phyloP scores from a whole-genome alignment of 2,797 vertebrate species.

The Halcyon chelicuti region DNA sequence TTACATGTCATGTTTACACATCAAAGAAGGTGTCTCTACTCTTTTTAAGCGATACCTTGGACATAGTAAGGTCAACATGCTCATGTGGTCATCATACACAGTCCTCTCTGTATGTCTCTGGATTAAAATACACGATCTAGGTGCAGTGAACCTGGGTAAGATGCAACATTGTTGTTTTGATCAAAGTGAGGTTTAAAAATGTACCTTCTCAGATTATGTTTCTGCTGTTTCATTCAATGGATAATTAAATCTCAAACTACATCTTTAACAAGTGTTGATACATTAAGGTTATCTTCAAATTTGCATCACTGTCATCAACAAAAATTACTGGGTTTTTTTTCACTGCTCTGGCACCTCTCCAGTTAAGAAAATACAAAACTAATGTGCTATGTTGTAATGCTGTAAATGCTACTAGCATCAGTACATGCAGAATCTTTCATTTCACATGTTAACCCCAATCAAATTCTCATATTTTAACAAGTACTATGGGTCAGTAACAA shows the following conservation, averaged over 20 bases:
- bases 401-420: background rate
- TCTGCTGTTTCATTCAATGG: background rate
- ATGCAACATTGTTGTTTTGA: background rate
- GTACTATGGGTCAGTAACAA: constrained; percentile 33
- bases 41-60: background rate
- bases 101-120: background rate
- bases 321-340: constrained; percentile 1
- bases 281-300: background rate
- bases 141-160: background rate
- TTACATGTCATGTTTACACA: background rate
- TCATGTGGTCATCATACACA: background rate
- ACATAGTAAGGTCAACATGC: background rate
- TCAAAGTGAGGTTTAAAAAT: background rate
- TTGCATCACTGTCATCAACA: background rate
- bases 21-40: background rate
- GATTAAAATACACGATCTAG: background rate
- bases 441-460: constrained; percentile 13
- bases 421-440: background rate
- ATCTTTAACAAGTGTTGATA: background rate
- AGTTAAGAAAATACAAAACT: constrained; percentile 8
- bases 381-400: constrained; percentile 10
- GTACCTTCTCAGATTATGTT: background rate
- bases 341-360: background rate
- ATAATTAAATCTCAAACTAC: background rate
- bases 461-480: constrained; percentile 21